Conservation (phyloP, 2,113 vertebrate genomes). For the Synchiropus splendidus region DNA sequence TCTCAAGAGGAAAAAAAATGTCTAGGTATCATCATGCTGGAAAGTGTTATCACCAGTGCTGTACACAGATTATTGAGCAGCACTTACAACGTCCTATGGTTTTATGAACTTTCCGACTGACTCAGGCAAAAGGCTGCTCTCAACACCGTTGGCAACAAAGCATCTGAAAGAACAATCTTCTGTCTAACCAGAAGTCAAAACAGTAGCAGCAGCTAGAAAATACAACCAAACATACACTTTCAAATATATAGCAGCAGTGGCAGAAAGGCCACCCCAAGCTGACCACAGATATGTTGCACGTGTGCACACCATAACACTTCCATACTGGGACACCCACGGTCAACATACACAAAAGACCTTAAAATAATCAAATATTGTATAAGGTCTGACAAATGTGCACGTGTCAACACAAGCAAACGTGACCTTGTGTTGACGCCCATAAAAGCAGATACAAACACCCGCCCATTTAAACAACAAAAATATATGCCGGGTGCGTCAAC, state of each 20-base stretch:
- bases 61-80: too few species aligned
- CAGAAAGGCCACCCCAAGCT: constrained; percentile 33
- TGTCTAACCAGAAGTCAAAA: constrained; percentile 13
- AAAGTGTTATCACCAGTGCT: too few species aligned
- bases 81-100: too few species aligned
- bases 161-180: constrained; percentile 13
- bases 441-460: constrained; percentile 9
- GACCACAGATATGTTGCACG: constrained; percentile 38
- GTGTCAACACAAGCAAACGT: too few species aligned
- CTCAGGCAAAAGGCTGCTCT: too few species aligned
- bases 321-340: constrained; percentile 18
- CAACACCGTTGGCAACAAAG: too few species aligned
- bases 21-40: too few species aligned
- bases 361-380: constrained; percentile 20
- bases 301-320: constrained; percentile 8
- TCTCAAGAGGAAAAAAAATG: too few species aligned
- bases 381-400: constrained; percentile 18
- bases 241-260: constrained; percentile 27
- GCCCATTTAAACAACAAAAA: constrained; percentile 2
- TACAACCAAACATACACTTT: constrained; percentile 34
- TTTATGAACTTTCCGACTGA: too few species aligned
- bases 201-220: constrained; percentile 28
- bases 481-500: constrained; percentile 25
- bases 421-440: constrained; percentile 3
- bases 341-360: constrained; percentile 19